A percentile compares a stretch with the other conserved stretches of the same genome.
Evolutionary conservation across 2,113 vertebrate genomes (phyloP).

Genomic region (rabbit (Oryctolagus cuniculus)): mOryCun1.1 NC_091435.1:49074001-49074500

Average conservation of each 20-base stretch:
- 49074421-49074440: neutral
- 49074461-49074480: neutral
- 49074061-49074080: neutral
- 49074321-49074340: neutral
- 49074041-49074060: constrained; percentile 7
- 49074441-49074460: neutral
- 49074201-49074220: neutral
- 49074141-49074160: neutral
- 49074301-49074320: neutral
- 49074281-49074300: neutral
- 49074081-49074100: neutral
- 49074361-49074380: neutral
- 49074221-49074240: neutral
- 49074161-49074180: neutral
- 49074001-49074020: neutral
- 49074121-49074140: neutral
- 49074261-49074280: neutral
- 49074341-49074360: neutral
- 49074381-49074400: neutral
- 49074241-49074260: neutral
- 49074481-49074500: neutral
- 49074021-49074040: constrained; percentile 41
- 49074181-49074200: neutral
- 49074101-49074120: constrained; percentile 1
- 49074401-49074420: neutral